Evolutionary conservation across 2,797 vertebrate species (phyloP).

Genomic region (Poecilia velifera): DNA sequence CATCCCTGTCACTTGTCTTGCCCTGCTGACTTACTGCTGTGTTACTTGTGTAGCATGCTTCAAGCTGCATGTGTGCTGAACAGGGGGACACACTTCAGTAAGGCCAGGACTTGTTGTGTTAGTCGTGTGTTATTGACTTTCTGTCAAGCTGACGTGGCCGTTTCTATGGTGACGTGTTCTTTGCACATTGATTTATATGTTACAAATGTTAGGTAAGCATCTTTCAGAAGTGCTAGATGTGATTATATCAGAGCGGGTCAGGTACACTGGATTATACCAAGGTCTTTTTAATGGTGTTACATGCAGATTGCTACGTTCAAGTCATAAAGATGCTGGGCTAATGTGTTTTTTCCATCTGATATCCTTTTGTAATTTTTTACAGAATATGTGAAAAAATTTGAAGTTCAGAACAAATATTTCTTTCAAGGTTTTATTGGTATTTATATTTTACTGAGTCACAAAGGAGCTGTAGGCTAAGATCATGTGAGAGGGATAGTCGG

Average conservation of each 20-base stretch:
- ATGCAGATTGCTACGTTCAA: not conserved
- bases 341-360: not conserved
- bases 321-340: not conserved
- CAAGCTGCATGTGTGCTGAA: constrained; percentile 13
- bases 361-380: not conserved
- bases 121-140: constrained; percentile 70
- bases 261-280: constrained; percentile 43
- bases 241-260: constrained; percentile 63
- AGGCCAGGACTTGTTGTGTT: constrained; percentile 43
- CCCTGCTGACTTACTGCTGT: constrained; percentile 25
- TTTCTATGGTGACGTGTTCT: constrained; percentile 68
- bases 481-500: not conserved
- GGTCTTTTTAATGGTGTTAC: constrained; percentile 34
- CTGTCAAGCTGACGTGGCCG: constrained; percentile 60
- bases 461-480: not conserved
- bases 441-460: not conserved
- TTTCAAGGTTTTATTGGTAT: not conserved
- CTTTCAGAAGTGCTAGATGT: constrained; percentile 66
- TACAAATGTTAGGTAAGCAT: constrained; percentile 73
- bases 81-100: constrained; percentile 32
- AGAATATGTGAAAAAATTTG: not conserved
- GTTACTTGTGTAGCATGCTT: not conserved
- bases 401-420: not conserved
- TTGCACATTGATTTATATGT: constrained; percentile 63
- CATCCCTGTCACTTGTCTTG: constrained; percentile 48